A percentile compares a stretch with the other conserved stretches of the same genome.
phyloP scores from a whole-genome alignment of 2,888 invertebrate species.

The Hylaea fasciaria region DNA sequence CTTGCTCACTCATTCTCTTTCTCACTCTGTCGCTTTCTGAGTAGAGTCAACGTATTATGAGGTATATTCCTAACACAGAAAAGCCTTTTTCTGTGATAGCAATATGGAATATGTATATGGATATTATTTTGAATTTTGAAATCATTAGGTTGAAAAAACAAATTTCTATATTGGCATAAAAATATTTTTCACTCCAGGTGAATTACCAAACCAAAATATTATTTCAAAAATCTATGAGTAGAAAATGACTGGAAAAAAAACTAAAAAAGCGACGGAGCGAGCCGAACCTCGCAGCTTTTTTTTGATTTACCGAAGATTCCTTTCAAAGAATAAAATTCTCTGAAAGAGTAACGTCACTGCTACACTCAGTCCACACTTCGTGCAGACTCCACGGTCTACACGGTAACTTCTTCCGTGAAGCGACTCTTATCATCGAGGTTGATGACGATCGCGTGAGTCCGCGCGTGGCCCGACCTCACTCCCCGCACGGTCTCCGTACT shows the following conservation, averaged over 20 bases:
- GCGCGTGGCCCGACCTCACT: conserved; percentile 87
- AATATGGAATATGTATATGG: too few relatives aligned
- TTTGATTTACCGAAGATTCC: background rate
- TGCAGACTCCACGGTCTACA: too few relatives aligned
- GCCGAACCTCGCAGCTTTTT: background rate
- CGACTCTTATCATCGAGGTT: conserved; percentile 92
- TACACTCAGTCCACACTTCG: too few relatives aligned
- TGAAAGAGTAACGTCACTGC: background rate
- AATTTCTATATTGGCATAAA: too few relatives aligned
- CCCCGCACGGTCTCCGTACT: conserved; percentile 72
- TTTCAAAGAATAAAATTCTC: too few relatives aligned
- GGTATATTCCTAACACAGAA: too few relatives aligned
- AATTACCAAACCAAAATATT: too few relatives aligned
- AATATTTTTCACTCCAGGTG: too few relatives aligned
- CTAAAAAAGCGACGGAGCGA: background rate
- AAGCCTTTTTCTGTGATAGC: too few relatives aligned
- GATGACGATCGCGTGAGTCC: conserved; percentile 91
- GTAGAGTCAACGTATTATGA: background rate
- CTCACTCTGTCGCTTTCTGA: background rate
- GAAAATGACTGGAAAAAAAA: background rate
- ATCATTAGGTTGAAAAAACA: too few relatives aligned
- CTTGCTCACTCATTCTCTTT: background rate
- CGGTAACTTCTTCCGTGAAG: conserved; percentile 93
- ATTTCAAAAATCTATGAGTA: background rate
- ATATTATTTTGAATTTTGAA: background rate